Base-by-base conservation (phyloP, 2,113 vertebrate species). In the Callorhinus ursinus region DNA sequence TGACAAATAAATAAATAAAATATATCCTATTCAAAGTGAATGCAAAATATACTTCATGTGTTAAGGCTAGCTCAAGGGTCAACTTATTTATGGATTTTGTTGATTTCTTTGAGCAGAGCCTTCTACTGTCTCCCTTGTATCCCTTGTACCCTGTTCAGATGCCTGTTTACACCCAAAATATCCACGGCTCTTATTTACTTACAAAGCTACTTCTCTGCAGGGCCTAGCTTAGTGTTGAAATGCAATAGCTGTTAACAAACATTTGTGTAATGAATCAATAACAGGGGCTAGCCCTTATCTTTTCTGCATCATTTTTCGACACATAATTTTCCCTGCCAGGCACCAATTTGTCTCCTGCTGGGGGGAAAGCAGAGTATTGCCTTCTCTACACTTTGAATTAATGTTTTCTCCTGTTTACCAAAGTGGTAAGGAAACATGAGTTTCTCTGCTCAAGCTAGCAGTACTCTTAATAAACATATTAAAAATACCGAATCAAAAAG, bases 301-400 rank as follows among this genome's bases (percentile, higher is more conserved):
- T 92, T 94, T 96, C 77, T 90, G 42, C 39, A 88, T 97, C 76
- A 90, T 55, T 96, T 96, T 95, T 93, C 49, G 6, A 94, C 51
- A 84, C 81, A 81, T 81, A 81, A 95, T 95, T 98, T 98, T 90
- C 84, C 90, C 84, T 96, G 88, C 59, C 84, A 90, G 90, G 65
- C 61, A 96, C 63, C 80, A 96, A 92, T 97, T 97, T 97, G 85
- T 95, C 46, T 93, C 97, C 76, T 90, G 93, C 93, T 97, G 94
- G 65, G 26, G 26, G 16, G 11, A 65, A 95, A 95, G 88, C 53
- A 28, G 59, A 94, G 57, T 55, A 72, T 4, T 90, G 94, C 51
- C 84, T 97, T 90, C 80, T 95, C 63, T 77, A 88, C 81, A 95
- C 39, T 95, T 93, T 82, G 81, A 96, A 92, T 95, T 96, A 96